Evolutionary conservation across 2,797 vertebrate genomes (phyloP).

Genomic region (Muscicapa comitata): DNA sequence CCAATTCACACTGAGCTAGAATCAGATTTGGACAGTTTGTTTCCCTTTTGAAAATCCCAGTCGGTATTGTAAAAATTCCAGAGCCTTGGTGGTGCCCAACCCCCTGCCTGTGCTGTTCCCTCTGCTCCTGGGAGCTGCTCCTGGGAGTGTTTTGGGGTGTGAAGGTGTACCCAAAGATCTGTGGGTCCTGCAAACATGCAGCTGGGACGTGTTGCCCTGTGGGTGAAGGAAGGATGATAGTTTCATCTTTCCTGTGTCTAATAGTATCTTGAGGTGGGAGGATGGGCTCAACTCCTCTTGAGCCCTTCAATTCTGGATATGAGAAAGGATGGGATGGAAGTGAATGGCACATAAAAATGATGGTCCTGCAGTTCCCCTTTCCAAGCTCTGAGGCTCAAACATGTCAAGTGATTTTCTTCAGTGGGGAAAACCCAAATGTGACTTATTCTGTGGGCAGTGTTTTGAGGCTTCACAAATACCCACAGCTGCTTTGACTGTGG

Average conservation of each 20-base stretch:
- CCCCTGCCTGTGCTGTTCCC: neutral
- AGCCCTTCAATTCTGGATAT: neutral
- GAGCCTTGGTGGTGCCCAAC: neutral
- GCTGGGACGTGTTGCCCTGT: neutral
- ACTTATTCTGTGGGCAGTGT: neutral
- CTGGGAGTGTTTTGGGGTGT: neutral
- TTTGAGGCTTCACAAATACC: neutral
- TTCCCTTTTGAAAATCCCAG: neutral
- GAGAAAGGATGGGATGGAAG: neutral
- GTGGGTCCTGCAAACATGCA: neutral
- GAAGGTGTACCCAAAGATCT: rapidly evolving
- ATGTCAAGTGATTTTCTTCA: neutral
- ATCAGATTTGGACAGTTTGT: neutral
- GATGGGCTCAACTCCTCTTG: neutral
- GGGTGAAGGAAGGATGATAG: neutral
- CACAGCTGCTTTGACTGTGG: rapidly evolving
- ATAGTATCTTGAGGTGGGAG: neutral
- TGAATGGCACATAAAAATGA: neutral
- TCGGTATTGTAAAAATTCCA: neutral
- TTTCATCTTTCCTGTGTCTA: neutral
- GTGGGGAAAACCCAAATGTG: neutral
- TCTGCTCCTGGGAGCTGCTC: neutral
- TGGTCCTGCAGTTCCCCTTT: neutral
- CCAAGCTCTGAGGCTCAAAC: neutral
- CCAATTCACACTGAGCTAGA: neutral